These are phyloP conservation scores for Laterallus jamaicensis DNA, from an alignment of 2,113 vertebrate genomes.

Conservation along the genomic window DNA sequence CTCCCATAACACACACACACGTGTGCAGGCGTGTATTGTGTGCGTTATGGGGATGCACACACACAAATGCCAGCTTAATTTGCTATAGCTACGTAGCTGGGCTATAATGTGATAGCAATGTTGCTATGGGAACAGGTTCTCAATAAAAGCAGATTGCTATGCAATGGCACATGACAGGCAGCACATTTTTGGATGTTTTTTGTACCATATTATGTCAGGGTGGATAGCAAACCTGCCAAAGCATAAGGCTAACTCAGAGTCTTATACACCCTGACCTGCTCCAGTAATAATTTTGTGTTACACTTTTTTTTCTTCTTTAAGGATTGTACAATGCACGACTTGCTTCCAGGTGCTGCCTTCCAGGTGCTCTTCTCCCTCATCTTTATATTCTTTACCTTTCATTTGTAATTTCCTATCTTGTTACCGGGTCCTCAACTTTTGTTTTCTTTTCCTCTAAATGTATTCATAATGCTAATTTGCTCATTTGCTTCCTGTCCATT, in stretches of 20 bases:
- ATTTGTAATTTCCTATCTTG: neutral
- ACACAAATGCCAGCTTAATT: neutral
- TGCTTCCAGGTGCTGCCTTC: neutral
- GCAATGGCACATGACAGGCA: neutral
- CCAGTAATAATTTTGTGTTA: neutral
- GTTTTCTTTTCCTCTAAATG: neutral
- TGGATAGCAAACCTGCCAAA: neutral
- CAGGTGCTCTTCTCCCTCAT: neutral
- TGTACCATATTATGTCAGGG: neutral
- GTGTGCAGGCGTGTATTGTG: neutral
- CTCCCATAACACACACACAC: neutral
- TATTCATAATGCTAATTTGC: neutral
- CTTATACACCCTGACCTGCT: neutral
- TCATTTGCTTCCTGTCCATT: neutral
- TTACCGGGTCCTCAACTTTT: neutral
- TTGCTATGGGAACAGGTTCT: conserved; percentile 45
- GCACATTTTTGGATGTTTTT: neutral
- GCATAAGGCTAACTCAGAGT: neutral
- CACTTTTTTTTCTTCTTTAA: neutral
- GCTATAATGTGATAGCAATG: neutral
- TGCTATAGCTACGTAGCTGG: neutral
- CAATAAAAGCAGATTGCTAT: neutral
- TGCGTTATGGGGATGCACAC: neutral
- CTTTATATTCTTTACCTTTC: neutral
- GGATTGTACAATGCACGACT: neutral